Percentiles rank a stretch among this genome's conserved stretches.
phyloP scores from a whole-genome alignment of 2,888 invertebrate species.

The Eilema caniola region DNA sequence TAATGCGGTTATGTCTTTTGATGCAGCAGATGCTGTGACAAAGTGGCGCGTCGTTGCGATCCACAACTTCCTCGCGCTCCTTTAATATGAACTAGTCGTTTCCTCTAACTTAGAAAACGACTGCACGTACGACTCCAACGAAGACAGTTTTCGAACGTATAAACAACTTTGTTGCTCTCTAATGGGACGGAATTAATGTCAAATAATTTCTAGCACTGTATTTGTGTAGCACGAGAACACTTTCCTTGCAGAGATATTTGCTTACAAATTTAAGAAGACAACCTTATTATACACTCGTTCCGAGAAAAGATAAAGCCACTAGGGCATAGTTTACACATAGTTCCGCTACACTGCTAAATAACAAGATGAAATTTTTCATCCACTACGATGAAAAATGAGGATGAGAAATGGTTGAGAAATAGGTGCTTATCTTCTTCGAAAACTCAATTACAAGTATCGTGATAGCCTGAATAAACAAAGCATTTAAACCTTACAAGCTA shows the following conservation, averaged over 20 bases:
- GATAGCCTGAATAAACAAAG: slow-evolving; percentile 61
- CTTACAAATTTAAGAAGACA: slow-evolving; percentile 34
- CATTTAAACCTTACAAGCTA: slow-evolving; percentile 62
- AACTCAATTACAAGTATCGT: slow-evolving; percentile 59
- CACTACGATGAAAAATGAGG: slow-evolving; percentile 45
- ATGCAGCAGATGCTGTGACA: slow-evolving; percentile 68
- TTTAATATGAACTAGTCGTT: slow-evolving; percentile 74
- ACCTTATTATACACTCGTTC: slow-evolving; percentile 43
- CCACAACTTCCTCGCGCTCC: slow-evolving; percentile 66
- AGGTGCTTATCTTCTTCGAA: slow-evolving; percentile 46
- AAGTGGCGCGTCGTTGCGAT: slow-evolving; percentile 64
- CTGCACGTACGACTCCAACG: slow-evolving; percentile 62
- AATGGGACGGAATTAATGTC: slow-evolving; percentile 67
- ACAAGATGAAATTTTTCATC: slow-evolving; percentile 57
- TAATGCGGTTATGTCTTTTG: slow-evolving; percentile 60
- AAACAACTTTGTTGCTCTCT: slow-evolving; percentile 71
- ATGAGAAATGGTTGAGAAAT: slow-evolving; percentile 50
- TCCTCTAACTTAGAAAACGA: slow-evolving; percentile 67
- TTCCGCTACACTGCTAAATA: slow-evolving; percentile 63
- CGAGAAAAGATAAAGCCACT: slow-evolving; percentile 58
- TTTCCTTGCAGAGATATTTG: slow-evolving; percentile 51
- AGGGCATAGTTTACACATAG: slow-evolving; percentile 70
- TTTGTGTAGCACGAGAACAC: slow-evolving; percentile 47
- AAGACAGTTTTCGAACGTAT: slow-evolving; percentile 67
- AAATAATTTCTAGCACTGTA: slow-evolving; percentile 58